These are phyloP conservation scores for Hormaphis cornu DNA, from an alignment of 1,140 invertebrate genomes.

Conservation along the genomic window DNA sequence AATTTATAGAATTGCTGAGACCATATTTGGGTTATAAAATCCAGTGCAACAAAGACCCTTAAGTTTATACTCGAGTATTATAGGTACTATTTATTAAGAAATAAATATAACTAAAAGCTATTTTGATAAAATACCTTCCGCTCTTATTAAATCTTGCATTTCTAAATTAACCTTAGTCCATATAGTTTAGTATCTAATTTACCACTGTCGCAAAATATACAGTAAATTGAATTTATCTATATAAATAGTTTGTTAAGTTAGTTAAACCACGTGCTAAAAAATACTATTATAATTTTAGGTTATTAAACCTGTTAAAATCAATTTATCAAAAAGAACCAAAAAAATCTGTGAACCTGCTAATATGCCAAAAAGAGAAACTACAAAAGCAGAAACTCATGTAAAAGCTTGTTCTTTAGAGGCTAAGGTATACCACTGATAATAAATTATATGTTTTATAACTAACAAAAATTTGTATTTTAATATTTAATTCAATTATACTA, in stretches of 20 bases:
- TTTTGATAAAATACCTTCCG: too few species aligned
- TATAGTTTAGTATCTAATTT: too few species aligned
- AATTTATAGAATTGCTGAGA: too few species aligned
- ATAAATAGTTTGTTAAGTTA: neutral
- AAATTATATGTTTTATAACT: neutral
- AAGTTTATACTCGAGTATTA: too few species aligned
- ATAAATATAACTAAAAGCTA: too few species aligned
- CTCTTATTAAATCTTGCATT: too few species aligned
- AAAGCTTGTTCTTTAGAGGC: neutral
- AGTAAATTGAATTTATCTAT: conserved; percentile 1
- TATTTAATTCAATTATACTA: neutral
- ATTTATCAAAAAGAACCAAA: conserved; percentile 9
- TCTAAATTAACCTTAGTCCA: too few species aligned
- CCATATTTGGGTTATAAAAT: too few species aligned
- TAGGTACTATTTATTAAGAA: too few species aligned
- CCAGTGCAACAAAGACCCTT: too few species aligned
- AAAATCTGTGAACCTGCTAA: neutral
- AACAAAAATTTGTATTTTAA: neutral
- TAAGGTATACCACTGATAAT: neutral
- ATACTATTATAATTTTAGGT: conserved; percentile 2
- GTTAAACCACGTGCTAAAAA: neutral
- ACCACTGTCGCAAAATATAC: too few species aligned
- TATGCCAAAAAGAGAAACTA: conserved; percentile 5
- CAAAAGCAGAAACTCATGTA: neutral
- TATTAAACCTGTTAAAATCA: conserved; percentile 24